phyloP scores from a whole-genome alignment of 2,888 invertebrate species.

The Quadroppia sp. region DNA sequence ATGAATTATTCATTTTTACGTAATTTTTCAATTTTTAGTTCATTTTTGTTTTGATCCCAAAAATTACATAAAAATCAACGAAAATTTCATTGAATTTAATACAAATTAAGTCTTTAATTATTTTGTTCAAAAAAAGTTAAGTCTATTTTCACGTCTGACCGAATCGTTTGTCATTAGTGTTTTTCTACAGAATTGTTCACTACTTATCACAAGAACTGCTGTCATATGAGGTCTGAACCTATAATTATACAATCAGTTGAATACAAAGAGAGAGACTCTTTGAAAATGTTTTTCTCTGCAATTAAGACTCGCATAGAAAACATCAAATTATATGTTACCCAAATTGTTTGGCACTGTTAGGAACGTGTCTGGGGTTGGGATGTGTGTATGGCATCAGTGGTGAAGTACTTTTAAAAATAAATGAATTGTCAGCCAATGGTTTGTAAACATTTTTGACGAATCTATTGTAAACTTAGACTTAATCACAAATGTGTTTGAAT shows the following conservation, averaged over 20 bases:
- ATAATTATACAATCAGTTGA: slow-evolving; percentile 26
- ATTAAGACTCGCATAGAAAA: neutral
- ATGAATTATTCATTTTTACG: too few species aligned
- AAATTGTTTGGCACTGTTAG: neutral
- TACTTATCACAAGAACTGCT: too few species aligned
- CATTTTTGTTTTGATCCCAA: too few species aligned
- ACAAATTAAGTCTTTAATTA: slow-evolving; percentile 3
- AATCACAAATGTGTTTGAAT: too few species aligned
- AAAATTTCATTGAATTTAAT: neutral
- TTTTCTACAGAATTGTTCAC: neutral
- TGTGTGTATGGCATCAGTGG: neutral
- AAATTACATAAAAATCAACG: too few species aligned
- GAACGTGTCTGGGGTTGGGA: slow-evolving; percentile 18
- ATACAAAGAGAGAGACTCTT: slow-evolving; percentile 1
- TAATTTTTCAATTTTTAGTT: too few species aligned
- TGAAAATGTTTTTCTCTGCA: neutral
- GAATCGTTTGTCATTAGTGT: slow-evolving; percentile 19
- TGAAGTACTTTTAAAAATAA: too few species aligned
- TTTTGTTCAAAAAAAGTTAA: neutral
- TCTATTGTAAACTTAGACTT: too few species aligned
- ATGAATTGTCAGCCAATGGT: neutral
- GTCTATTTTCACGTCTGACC: neutral
- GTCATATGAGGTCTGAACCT: slow-evolving; percentile 5
- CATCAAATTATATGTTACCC: slow-evolving; percentile 7
- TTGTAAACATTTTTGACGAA: neutral